Evolutionary conservation across 2,113 vertebrate species (phyloP), one percentile per base, ranked within the genome.

Genomic region (Chaetodon trifascialis): DNA sequence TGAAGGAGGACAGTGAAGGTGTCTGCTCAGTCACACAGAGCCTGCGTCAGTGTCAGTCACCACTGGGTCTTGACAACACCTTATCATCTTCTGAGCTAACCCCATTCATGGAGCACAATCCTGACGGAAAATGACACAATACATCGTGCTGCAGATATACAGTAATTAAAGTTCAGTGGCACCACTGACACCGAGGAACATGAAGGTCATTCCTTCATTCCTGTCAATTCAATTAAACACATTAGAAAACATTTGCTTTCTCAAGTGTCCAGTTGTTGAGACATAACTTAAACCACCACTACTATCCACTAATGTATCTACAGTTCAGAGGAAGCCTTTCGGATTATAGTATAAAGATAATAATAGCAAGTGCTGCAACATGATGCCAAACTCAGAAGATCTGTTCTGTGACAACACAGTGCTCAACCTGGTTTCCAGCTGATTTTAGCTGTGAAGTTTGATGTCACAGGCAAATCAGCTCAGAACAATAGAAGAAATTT

Each of bases 111-210:
- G 8, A 54, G 2, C 2, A 2, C 25, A 19, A 25, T 30, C 16
- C 7, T 70, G 17, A 76, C 12, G 38, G 51, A 73, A 79, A 76
- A 40, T 34, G 69, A 78, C 63, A 30, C 2, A 6, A 59, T 6
- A 68, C 51, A 52, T 60, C 1, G 6, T 34, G 44, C 46, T 60
- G 60, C 34, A 58, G 36, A 58, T 12, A 46, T 52, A 55, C 15
- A 42, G 51, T 17, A 76, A 71, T 74, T 19, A 52, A 2, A 72
- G n/a, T 49, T 59, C 10, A 66, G 19, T 44, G 6, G 44, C 44
- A 46, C 11, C 19, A 15, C 2, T 34, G 36, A 54, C 5, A 44
- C 12, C 11, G 25, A 76, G 38, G 30, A 49, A 42, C 65, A 36
- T 47, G 25, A 64, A 17, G 17, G 38, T 5, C 3, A 55, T 34